Conservation (phyloP, 1,140 invertebrate species). For the Amyelois transitella region DNA sequence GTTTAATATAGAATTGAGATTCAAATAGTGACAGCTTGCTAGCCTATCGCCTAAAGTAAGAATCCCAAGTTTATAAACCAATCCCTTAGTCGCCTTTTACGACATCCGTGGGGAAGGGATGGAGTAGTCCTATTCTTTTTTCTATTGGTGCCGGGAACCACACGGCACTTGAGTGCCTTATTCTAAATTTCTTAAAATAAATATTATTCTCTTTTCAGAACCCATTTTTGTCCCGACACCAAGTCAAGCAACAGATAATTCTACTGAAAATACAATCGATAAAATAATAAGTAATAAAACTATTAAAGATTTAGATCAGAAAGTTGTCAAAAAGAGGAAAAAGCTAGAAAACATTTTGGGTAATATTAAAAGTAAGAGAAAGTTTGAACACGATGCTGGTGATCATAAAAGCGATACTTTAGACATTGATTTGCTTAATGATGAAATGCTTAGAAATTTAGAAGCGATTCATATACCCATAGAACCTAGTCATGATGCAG, state of each 20-base stretch:
- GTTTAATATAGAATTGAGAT: too few relatives aligned
- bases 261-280: neutral
- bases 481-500: slow-evolving; percentile 6
- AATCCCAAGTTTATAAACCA: too few relatives aligned
- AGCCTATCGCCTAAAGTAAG: too few relatives aligned
- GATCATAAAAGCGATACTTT: neutral
- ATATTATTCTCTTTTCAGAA: slow-evolving; percentile 1
- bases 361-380: slow-evolving; percentile 33
- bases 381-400: neutral
- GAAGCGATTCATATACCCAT: slow-evolving; percentile 53
- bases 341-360: slow-evolving; percentile 44
- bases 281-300: slow-evolving; percentile 4
- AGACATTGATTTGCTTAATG: slow-evolving; percentile 4
- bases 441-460: slow-evolving; percentile 33
- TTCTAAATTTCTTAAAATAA: too few relatives aligned
- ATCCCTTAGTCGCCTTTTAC: too few relatives aligned
- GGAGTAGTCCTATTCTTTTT: too few relatives aligned
- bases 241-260: neutral
- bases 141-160: too few relatives aligned
- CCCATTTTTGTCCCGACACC: slow-evolving; percentile 1
- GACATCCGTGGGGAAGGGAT: too few relatives aligned
- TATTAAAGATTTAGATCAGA: slow-evolving; percentile 19
- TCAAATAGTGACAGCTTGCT: too few relatives aligned
- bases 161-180: too few relatives aligned
- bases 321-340: slow-evolving; percentile 31